phyloP scores from a whole-genome alignment of 2,113 vertebrate species.

The Myotis lucifugus region DNA sequence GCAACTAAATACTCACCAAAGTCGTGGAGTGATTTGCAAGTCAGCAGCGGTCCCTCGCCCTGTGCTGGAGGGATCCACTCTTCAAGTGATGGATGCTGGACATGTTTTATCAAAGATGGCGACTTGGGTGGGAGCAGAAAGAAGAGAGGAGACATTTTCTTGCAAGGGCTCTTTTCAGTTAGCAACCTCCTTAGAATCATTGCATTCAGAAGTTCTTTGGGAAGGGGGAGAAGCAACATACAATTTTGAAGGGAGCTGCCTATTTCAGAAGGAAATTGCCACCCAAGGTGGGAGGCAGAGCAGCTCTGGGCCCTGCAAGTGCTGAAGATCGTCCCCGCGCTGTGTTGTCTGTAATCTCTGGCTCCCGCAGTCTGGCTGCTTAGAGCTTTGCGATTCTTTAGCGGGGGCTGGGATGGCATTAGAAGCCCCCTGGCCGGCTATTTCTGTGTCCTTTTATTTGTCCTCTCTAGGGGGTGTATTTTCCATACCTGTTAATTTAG shows the following conservation, averaged over 20 bases:
- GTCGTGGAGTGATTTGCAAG: background rate
- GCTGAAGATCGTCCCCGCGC: background rate
- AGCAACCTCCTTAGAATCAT: conserved; percentile 42
- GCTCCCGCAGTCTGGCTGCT: background rate
- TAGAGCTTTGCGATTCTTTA: conserved; percentile 34
- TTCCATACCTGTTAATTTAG: conserved; percentile 51
- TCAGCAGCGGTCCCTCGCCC: background rate
- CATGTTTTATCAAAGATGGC: background rate
- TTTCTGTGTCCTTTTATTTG: conserved; percentile 62
- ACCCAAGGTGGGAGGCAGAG: background rate
- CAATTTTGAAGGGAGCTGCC: conserved; percentile 53
- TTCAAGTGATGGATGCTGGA: background rate
- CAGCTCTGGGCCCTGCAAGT: background rate
- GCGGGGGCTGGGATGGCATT: background rate
- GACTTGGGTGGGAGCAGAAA: background rate
- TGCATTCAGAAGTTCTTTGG: conserved; percentile 35
- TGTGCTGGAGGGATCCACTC: background rate
- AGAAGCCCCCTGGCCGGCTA: background rate
- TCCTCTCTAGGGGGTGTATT: background rate
- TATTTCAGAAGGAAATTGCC: conserved; percentile 63
- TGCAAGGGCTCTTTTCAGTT: background rate
- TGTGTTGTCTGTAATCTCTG: background rate
- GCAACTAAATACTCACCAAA: background rate
- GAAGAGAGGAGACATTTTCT: background rate
- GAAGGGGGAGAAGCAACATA: conserved; percentile 33